Base-by-base conservation (phyloP, 2,797 vertebrate species). In the Xyrichtys novacula region DNA sequence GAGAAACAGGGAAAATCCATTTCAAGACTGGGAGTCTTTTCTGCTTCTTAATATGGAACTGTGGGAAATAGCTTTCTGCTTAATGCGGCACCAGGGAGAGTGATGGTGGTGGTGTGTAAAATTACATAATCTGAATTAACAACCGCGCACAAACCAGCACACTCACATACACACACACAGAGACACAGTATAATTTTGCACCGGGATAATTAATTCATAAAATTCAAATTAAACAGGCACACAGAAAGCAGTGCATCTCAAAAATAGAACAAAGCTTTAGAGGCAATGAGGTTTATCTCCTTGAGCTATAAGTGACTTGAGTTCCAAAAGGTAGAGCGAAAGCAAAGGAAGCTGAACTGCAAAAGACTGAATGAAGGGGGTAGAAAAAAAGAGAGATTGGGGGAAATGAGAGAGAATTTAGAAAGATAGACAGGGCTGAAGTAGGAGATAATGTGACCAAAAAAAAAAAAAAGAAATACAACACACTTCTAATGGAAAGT, bases 161-260 rank as follows among this genome's bases (percentile, higher is more conserved):
- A 38, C 60, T 54, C 44, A 55, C 58, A 56, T 43, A 34, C 39
- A 55, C 48, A 29, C 15, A 50, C 40, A 53, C 7, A 28, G 7
- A 59, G 6, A 22, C 55, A 26, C 48, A 1, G 23, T 38, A 20
- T 42, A 57, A 63, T 70, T 78, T 54, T 44, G 39, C 48, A 66
- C 49, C 49, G 26, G 23, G 28, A 82, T 80, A 66, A 84, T 76
- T 58, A 74, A 89, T 78, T 80, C 67, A 80, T 70, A 47, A 58
- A 61, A 82, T 73, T 31, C 65, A 42, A 86, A 89, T 82, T 54
- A 82, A 31, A 75, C 62, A 83, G 56, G 59, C 29, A 55, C 14
- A 40, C 36, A 62, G 55, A 43, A 67, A 43, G 49, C 60, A 38
- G 58, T 25, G 40, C 49, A 68, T 43, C 16, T 56, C 52, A 36